These are phyloP conservation scores for Stictonetta naevosa DNA, from an alignment of 2,113 vertebrate genomes.

Conservation along the genomic window DNA sequence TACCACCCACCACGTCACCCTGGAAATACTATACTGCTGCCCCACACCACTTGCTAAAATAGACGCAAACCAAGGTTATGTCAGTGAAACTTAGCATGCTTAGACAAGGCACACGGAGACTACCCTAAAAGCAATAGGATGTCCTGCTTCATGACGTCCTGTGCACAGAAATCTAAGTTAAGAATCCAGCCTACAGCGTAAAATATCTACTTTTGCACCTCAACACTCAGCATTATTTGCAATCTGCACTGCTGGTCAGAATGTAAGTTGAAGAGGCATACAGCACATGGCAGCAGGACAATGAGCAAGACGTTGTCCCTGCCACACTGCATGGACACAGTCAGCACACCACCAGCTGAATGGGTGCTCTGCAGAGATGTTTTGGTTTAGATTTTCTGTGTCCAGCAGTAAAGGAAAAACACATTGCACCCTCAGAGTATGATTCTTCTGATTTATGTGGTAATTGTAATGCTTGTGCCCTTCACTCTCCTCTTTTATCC, in stretches of 20 bases:
- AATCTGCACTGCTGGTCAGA: neutral
- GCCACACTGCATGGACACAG: neutral
- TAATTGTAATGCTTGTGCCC: neutral
- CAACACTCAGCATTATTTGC: neutral
- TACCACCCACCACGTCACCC: neutral
- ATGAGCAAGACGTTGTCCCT: rapidly evolving
- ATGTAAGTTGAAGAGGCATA: too few relatives aligned
- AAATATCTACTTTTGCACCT: neutral
- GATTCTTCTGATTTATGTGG: neutral
- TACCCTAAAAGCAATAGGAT: rapidly evolving
- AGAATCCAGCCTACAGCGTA: neutral
- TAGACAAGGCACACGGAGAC: neutral
- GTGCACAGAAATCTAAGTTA: rapidly evolving
- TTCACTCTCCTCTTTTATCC: neutral
- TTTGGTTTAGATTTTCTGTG: too few relatives aligned
- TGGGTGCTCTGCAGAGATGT: neutral
- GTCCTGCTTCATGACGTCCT: rapidly evolving
- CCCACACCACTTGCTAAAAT: rapidly evolving
- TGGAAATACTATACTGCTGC: neutral
- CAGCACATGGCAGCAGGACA: rapidly evolving
- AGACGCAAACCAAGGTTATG: rapidly evolving
- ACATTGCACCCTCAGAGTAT: rapidly evolving
- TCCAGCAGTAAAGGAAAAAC: neutral
- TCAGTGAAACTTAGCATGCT: rapidly evolving
- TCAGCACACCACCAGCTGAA: neutral